Evolutionary conservation across 1,140 invertebrate genomes (phyloP).

Genomic region (Pygmarrhopalites habei): DNA sequence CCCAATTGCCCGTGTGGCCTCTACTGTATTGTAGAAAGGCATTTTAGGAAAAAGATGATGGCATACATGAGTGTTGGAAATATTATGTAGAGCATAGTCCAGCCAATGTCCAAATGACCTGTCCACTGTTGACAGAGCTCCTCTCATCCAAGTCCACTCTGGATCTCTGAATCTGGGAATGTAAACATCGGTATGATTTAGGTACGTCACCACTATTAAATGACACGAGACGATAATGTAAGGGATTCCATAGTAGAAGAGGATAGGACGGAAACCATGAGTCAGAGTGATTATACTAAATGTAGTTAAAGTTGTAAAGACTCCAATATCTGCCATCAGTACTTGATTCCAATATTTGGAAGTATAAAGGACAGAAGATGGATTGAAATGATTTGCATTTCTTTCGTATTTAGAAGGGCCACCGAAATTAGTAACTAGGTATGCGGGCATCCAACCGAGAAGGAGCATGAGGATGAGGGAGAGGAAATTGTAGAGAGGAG

Average conservation of each 20-base stretch:
- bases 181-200: conserved; percentile 10
- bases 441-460: background rate
- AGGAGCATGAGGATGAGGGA: background rate
- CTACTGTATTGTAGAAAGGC: background rate
- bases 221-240: conserved; percentile 2
- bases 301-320: no score
- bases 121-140: conserved; percentile 10
- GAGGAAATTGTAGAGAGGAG: conserved; percentile 5
- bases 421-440: conserved; percentile 7
- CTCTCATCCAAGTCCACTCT: conserved; percentile 5
- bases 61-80: conserved; percentile 9
- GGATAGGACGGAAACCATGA: background rate
- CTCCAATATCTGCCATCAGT: conserved; percentile 1
- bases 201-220: conserved; percentile 2
- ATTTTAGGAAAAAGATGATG: conserved; percentile 15
- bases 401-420: conserved; percentile 7
- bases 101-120: conserved; percentile 1
- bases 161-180: background rate
- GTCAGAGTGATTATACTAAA: no score
- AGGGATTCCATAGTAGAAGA: conserved; percentile 6
- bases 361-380: background rate
- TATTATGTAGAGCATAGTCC: conserved; percentile 8
- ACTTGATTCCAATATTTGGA: conserved; percentile 3
- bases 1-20: conserved; percentile 3
- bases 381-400: conserved; percentile 7